Evolutionary conservation across 1,140 invertebrate species (phyloP), one percentile per base, ranked within the genome.

Genomic region (Saccostrea cuccullata): DNA sequence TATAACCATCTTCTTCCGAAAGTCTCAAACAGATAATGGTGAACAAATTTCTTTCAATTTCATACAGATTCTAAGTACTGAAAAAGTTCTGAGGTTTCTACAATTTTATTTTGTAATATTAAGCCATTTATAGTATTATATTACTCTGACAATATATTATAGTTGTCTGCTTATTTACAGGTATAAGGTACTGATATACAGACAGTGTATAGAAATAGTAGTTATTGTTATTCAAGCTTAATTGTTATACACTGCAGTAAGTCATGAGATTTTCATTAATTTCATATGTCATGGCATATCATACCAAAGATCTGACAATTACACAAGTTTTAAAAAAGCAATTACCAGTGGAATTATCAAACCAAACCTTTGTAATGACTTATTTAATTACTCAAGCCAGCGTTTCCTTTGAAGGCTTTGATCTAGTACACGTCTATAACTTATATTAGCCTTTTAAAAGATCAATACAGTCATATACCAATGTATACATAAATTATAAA

Each of bases 101-200:
- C 26, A 77, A 47, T 67, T 77, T 77, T 77, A 77, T 77, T 36
- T 64, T 77, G 70, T 30, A 77, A 77, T 77, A 77, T 77, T 77
- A 77, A 77, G 70, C 70, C 70, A 77, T 77, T 77, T 77, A 77
- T 26, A 77, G 70, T 77, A 77, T 77, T 26, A 77, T 26, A 77
- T 77, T 77, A 77, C 36, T 77, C 26, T 77, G 70, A 77, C 70
- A 77, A 77, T 77, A 77, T 77, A 77, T 77, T 77, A 77, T 36
- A 30, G 70, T 15, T 30, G 70, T 77, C 70, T 77, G 70, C 70
- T 77, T 77, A 77, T 77, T 77, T 77, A 77, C 70, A 77, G 15
- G 15, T 77, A 77, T 77, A 77, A 77, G 58, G n/a, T 77, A 30
- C 8, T 40, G 70, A 36, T 77, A 77, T 77, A 77, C 70, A 23